A percentile compares a stretch with the other conserved stretches of the same genome.
Evolutionary conservation across 92 coral and sea anemone species (phyloP).

Genomic region (Palythoa caribaeorum): DNA sequence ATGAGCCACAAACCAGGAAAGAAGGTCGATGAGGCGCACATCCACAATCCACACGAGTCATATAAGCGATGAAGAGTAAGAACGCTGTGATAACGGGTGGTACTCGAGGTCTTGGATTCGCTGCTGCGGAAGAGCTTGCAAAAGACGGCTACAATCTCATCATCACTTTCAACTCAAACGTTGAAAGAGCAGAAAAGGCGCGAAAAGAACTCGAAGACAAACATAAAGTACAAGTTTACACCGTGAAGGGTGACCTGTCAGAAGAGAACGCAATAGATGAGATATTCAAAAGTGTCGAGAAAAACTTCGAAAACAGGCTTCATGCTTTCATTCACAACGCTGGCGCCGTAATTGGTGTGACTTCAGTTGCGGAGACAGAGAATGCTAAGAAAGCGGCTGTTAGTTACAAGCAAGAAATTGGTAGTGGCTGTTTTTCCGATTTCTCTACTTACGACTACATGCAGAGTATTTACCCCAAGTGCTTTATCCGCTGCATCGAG

Average conservation of each 20-base stretch:
- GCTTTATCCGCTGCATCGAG: slow-evolving; percentile 83
- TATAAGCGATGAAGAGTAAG: not conserved
- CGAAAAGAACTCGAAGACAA: slow-evolving; percentile 60
- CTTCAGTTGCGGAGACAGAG: slow-evolving; percentile 70
- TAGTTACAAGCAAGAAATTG: slow-evolving; percentile 74
- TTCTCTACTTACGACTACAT: slow-evolving; percentile 82
- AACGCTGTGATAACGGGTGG: slow-evolving; percentile 82
- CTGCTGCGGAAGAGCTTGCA: slow-evolving; percentile 70
- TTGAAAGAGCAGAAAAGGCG: slow-evolving; percentile 72
- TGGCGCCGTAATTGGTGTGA: slow-evolving; percentile 75
- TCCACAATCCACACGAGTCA: no score
- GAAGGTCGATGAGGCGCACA: no score
- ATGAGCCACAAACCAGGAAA: no score
- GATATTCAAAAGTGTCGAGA: slow-evolving; percentile 75
- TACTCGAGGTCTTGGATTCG: slow-evolving; percentile 78
- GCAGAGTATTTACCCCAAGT: slow-evolving; percentile 83
- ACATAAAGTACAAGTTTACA: slow-evolving; percentile 60
- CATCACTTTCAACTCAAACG: slow-evolving; percentile 81
- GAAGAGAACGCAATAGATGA: slow-evolving; percentile 66
- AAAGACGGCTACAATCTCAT: slow-evolving; percentile 77
- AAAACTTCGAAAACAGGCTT: slow-evolving; percentile 72
- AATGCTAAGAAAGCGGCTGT: slow-evolving; percentile 76
- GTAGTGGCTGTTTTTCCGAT: slow-evolving; percentile 71
- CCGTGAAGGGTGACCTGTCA: slow-evolving; percentile 76
- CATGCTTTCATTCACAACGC: slow-evolving; percentile 83